Percentiles rank a stretch among this genome's conserved stretches.
These are phyloP conservation scores for zebrafish (Danio rerio) DNA, from an alignment of 2,113 vertebrate genomes.

Conservation along the genomic window DNA sequence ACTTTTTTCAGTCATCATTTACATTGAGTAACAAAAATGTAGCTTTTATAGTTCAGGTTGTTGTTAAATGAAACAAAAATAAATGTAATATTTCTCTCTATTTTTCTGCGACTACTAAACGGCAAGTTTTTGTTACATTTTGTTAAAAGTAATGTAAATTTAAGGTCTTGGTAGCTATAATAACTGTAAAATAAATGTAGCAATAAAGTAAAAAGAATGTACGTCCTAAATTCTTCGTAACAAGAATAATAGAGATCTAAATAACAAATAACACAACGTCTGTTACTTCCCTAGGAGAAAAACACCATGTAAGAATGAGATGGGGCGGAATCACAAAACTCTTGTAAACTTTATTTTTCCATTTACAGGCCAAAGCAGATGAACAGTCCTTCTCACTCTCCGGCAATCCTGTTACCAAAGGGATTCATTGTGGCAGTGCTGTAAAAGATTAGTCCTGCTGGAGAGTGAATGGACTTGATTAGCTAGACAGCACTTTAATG, in stretches of 20 bases:
- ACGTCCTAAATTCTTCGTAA: too few relatives aligned
- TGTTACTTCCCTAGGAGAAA: conserved; percentile 45
- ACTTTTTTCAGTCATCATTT: too few relatives aligned
- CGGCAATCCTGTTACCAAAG: conserved; percentile 76
- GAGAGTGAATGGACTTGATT: conserved; percentile 83
- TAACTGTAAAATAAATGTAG: too few relatives aligned
- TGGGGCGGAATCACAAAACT: conserved; percentile 39
- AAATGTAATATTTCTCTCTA: too few relatives aligned
- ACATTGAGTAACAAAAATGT: too few relatives aligned
- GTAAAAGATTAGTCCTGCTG: conserved; percentile 81
- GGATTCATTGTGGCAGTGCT: conserved; percentile 75
- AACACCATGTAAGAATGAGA: conserved; percentile 8
- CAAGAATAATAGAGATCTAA: not conserved
- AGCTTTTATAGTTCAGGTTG: too few relatives aligned
- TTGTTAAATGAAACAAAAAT: too few relatives aligned
- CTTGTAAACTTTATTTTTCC: conserved; percentile 53
- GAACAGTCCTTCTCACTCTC: conserved; percentile 62
- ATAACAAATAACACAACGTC: not conserved
- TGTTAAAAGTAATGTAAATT: too few relatives aligned
- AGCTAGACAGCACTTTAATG: conserved; percentile 85
- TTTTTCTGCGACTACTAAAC: too few relatives aligned
- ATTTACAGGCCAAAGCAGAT: conserved; percentile 60
- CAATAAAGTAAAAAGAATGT: too few relatives aligned
- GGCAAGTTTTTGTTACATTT: too few relatives aligned
- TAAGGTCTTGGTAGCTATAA: too few relatives aligned